Percentiles rank a stretch among this genome's conserved stretches.
Evolutionary conservation across 2,888 invertebrate genomes (phyloP).

Genomic region (Himalopsyche anomala): DNA sequence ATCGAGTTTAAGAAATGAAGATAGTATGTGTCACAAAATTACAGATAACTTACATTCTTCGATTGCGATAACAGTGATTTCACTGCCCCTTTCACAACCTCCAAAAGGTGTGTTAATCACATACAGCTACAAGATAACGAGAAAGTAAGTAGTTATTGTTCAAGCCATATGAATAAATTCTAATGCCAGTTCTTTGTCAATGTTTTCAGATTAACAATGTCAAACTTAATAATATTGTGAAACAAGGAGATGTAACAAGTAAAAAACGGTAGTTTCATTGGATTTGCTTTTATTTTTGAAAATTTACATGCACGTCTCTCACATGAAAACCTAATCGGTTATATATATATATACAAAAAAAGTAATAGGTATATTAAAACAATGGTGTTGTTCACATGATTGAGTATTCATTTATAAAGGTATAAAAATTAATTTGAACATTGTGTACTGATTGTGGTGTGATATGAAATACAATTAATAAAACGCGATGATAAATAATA

Average conservation of each 20-base stretch:
- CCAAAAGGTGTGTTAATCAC: no score
- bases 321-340: slow-evolving; percentile 21
- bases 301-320: neutral
- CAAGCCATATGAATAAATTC: no score
- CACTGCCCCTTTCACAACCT: no score
- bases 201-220: neutral
- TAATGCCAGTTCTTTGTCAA: no score
- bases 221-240: neutral
- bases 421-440: slow-evolving; percentile 53
- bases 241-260: neutral
- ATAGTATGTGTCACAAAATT: neutral
- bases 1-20: neutral
- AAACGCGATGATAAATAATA: neutral
- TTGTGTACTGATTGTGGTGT: slow-evolving; percentile 7
- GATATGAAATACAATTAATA: neutral
- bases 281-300: slow-evolving; percentile 27
- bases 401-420: slow-evolving; percentile 58
- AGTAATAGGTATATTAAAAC: slow-evolving; percentile 27
- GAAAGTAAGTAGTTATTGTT: no score
- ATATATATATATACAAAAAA: slow-evolving; percentile 25
- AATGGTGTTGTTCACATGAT: slow-evolving; percentile 30
- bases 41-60: neutral
- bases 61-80: no score
- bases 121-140: no score
- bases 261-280: neutral